Evolutionary conservation across 2,113 vertebrate species (phyloP), one percentile per base, ranked within the genome.

Genomic region (Takifugu flavidus): DNA sequence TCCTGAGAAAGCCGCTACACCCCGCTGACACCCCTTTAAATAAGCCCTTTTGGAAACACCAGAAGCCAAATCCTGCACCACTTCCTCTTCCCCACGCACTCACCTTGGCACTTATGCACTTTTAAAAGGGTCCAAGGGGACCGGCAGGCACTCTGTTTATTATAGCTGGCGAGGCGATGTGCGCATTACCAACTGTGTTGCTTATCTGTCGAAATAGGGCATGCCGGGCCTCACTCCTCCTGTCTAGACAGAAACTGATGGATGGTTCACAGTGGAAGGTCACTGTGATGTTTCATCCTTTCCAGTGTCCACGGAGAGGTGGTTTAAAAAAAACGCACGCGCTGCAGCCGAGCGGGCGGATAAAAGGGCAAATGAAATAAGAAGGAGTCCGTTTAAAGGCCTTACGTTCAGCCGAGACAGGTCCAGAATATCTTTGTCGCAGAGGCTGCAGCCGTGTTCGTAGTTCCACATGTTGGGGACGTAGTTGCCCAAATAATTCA

Each of bases 401-500:
- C 95, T 93, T 90, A 99, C 97, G 69, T 79, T 74, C 59, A 91
- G 56, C 59, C 88, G 70, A 66, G 94, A 93, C 56, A 98, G 82
- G 71, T 98, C 94, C 74, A 95, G 6, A 50, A 91, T 74, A 65
- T 96, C 91, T 42, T 91, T 65, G 59, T 97, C 92, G 83, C 97
- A 99, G 72, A 90, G 59, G 61, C 61, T 76, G 62, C 97, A 99
- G 70, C 95, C 95, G n/a, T 76, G 86, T 72, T 98, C 94, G 56
- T 90, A 93, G 61, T 94, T 98, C 97, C 97, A 99, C 25, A 86
- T 78, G 72, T 96, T 94, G 56, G 97, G 97, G 42, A 99, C 87
- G 62, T 99, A 99, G 89, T 99, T 99, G 70, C 89, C 92, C 74
- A 99, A 91, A 82, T 96, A 96, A 87, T 97, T 98, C 71, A 98